These are phyloP conservation scores for Coregonus suidteri DNA, from an alignment of 2,797 vertebrate genomes.

Conservation along the genomic window DNA sequence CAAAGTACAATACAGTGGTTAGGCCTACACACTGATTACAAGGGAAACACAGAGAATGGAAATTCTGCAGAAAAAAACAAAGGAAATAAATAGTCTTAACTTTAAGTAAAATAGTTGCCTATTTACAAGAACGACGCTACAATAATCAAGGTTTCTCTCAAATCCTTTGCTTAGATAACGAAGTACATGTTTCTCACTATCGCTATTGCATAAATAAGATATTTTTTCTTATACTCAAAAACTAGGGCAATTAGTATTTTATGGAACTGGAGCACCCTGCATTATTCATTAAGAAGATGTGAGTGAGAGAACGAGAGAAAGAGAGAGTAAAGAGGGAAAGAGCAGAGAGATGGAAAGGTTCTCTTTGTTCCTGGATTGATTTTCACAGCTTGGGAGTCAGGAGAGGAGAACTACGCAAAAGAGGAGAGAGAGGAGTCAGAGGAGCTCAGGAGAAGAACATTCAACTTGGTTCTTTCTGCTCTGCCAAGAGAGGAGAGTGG, in stretches of 20 bases:
- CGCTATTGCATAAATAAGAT: background rate
- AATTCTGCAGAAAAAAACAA: background rate
- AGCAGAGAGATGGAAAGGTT: conserved; percentile 10
- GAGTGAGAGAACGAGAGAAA: conserved; percentile 9
- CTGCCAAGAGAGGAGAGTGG: too few species aligned
- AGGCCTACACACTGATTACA: background rate
- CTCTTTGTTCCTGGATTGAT: conserved; percentile 36
- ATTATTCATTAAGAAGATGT: conserved; percentile 58
- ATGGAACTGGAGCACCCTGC: conserved; percentile 50
- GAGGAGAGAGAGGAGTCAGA: too few species aligned
- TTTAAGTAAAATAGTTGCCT: too few species aligned
- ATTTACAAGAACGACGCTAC: too few species aligned
- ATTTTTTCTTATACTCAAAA: conserved; percentile 13
- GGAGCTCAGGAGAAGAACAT: background rate
- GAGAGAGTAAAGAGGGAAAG: conserved; percentile 8
- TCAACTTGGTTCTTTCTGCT: background rate
- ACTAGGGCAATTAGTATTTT: conserved; percentile 58
- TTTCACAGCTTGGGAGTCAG: conserved; percentile 29
- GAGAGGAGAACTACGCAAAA: background rate
- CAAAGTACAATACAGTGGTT: background rate
- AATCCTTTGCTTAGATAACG: too few species aligned
- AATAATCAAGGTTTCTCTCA: too few species aligned
- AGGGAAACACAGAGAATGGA: background rate
- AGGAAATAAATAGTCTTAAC: too few species aligned
- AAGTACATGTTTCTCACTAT: too few species aligned